These are phyloP conservation scores for human DNA, from an alignment of 2,113 vertebrate species.

Conservation along the genomic window GRCh38 chr1:216505501-216506000, in stretches of 20 bases:
- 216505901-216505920: constrained; percentile 93
- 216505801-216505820: constrained; percentile 94
- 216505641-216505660: constrained; percentile 75
- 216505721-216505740: constrained; percentile 88
- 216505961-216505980: constrained; percentile 90
- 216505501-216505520: constrained; percentile 79
- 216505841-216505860: constrained; percentile 95
- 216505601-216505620: constrained; percentile 60
- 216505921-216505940: constrained; percentile 90
- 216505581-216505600: constrained; percentile 75
- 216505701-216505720: constrained; percentile 90
- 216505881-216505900: constrained; percentile 95
- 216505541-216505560: constrained; percentile 77
- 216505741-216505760: constrained; percentile 87
- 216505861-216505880: constrained; percentile 96
- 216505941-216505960: constrained; percentile 90
- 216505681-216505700: constrained; percentile 86
- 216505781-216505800: constrained; percentile 97
- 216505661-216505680: constrained; percentile 74
- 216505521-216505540: constrained; percentile 78
- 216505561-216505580: constrained; percentile 80
- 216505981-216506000: constrained; percentile 93
- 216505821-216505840: constrained; percentile 98
- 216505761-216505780: constrained; percentile 92
- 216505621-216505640: constrained; percentile 71